phyloP scores from a whole-genome alignment of 2,113 vertebrate genomes.

The Cochlearius cochlearius region DNA sequence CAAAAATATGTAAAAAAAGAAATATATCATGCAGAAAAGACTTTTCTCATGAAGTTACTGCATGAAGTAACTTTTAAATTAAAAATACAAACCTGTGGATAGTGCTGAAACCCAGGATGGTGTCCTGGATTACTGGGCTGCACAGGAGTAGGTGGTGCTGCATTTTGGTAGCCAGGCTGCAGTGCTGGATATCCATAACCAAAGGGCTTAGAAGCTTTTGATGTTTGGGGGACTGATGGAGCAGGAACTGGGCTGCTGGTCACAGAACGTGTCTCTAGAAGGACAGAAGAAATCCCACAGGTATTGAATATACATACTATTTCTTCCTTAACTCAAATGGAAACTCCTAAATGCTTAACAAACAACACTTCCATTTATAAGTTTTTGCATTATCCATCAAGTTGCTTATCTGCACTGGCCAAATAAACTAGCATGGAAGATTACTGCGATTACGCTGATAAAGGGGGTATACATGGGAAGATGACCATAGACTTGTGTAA shows the following conservation, averaged over 20 bases:
- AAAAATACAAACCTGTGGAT: conserved; percentile 74
- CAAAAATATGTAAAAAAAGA: neutral
- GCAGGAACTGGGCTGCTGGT: conserved; percentile 71
- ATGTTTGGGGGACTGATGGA: conserved; percentile 68
- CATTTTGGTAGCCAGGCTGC: conserved; percentile 85
- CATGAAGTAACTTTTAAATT: neutral
- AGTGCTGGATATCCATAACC: conserved; percentile 86
- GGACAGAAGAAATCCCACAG: neutral
- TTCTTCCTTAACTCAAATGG: neutral
- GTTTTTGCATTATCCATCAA: neutral
- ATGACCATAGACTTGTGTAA: neutral
- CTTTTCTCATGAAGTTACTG: neutral
- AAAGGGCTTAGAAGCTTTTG: conserved; percentile 81
- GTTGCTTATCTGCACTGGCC: neutral
- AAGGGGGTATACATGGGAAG: neutral
- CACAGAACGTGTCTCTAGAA: conserved; percentile 71
- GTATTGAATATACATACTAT: neutral
- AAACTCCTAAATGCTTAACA: neutral
- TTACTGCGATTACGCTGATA: neutral
- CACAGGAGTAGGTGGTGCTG: conserved; percentile 62
- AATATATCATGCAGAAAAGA: neutral
- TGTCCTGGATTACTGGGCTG: conserved; percentile 70
- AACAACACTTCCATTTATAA: neutral
- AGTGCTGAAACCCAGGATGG: conserved; percentile 77
- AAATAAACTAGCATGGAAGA: neutral